Evolutionary conservation across 2,113 vertebrate species (phyloP), one percentile per base, ranked within the genome.

Genomic region (Chamaea fasciata): DNA sequence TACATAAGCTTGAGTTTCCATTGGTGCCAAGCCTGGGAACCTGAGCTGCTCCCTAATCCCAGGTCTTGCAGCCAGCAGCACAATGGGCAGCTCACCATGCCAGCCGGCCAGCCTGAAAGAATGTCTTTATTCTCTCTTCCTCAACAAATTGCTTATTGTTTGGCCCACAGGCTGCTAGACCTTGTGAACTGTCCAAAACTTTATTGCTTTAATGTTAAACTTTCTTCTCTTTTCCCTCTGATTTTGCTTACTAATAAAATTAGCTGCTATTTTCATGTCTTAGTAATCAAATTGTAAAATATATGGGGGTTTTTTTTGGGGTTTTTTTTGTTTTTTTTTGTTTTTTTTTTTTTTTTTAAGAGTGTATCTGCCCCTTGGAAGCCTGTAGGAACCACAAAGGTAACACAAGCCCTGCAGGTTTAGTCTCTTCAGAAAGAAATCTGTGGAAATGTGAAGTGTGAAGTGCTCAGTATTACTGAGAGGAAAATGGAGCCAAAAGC

Each of bases 21-120:
- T 82, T 96, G 91, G 96, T 96, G 94, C 93, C 95, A 96, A 92
- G 94, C 95, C 91, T 97, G 96, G 94, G 95, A 97, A 96, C 92
- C 95, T 92, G 83, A 93, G 73, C 77, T 96, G 53, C 73, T 96
- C 94, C 83, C 74, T 93, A 95, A 96, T 97, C 95, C 94, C 96
- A 95, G 92, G 94, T 97, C 91, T 93, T 6, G 0, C 83, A 93
- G 91, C 77, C 94, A 95, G 94, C 60, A 95, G 77, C 81, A 96
- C 92, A 97, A 96, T 95, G 95, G 80, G 77, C 73, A 96, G 92
- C 89, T 95, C 94, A 94, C 88, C 92, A 94, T 95, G 94, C 94
- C 92, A 96, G 91, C 91, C 82, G 3, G 65, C 68, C 57, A 91
- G 68, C 70, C 89, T 96, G 93, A 96, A 96, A 94, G 95, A 96